phyloP scores from a whole-genome alignment of 1,140 invertebrate species.

The Papilio polytes region DNA sequence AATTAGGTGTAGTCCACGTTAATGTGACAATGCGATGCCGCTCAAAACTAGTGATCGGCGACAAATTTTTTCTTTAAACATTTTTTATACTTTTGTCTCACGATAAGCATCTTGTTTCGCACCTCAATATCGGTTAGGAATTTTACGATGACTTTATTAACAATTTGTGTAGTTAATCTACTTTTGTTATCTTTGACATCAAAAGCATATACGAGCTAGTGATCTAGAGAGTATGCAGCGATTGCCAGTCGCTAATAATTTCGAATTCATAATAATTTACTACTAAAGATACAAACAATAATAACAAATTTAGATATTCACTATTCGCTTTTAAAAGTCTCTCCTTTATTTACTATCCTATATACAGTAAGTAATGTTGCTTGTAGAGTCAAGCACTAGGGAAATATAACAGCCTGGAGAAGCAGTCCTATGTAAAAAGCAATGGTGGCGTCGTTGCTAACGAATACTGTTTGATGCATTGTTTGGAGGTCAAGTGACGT shows the following conservation, averaged over 20 bases:
- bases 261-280: no score
- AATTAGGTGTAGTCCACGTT: conserved; percentile 65
- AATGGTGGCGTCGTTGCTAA: conserved; percentile 23
- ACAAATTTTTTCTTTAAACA: conserved; percentile 50
- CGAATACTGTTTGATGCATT: conserved; percentile 43
- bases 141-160: not conserved
- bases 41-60: conserved; percentile 51
- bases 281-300: no score
- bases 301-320: no score
- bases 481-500: conserved; percentile 54
- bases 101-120: conserved; percentile 50
- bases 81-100: conserved; percentile 39
- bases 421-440: not conserved
- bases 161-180: not conserved
- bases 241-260: no score
- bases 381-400: no score
- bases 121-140: conserved; percentile 40
- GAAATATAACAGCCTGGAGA: no score
- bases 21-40: conserved; percentile 63
- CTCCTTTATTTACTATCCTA: no score
- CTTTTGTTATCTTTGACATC: not conserved
- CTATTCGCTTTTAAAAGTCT: no score
- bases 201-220: no score
- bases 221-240: no score
- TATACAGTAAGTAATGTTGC: no score